A percentile compares a stretch with the other conserved stretches of the same genome.
Conservation (phyloP, 53 echinoderm and acorn worm genomes). For the Apostichopus leukothele region DNA sequence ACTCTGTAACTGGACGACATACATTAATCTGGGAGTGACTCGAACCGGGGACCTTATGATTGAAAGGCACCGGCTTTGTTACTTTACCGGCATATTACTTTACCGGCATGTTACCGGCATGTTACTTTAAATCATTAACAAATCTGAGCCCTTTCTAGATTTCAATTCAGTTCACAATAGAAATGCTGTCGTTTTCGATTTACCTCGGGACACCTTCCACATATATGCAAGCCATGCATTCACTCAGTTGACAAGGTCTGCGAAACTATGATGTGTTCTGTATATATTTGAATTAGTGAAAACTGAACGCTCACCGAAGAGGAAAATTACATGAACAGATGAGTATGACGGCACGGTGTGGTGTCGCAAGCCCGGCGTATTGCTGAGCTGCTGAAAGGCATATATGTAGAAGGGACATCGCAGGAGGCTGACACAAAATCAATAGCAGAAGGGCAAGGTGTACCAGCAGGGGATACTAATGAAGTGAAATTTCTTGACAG, state of each 20-base stretch:
- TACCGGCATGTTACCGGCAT: too few relatives aligned
- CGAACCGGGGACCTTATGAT: too few relatives aligned
- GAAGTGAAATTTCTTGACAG: slow-evolving; percentile 16
- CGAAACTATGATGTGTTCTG: not conserved
- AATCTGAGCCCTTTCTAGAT: too few relatives aligned
- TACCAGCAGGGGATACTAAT: slow-evolving; percentile 16
- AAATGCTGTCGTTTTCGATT: too few relatives aligned
- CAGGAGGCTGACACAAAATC: slow-evolving; percentile 15
- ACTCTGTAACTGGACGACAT: too few relatives aligned
- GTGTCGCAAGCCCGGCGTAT: not conserved
- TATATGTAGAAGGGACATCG: not conserved
- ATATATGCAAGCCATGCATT: too few relatives aligned
- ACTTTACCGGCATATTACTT: too few relatives aligned
- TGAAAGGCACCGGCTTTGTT: too few relatives aligned
- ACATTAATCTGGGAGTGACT: too few relatives aligned
- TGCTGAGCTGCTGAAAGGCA: not conserved
- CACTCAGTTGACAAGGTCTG: not conserved
- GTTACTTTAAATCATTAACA: too few relatives aligned
- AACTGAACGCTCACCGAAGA: slow-evolving; percentile 7
- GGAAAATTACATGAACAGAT: slow-evolving; percentile 31
- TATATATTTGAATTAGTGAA: not conserved
- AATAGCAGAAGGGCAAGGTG: slow-evolving; percentile 11
- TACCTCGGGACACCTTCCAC: too few relatives aligned
- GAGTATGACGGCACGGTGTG: not conserved
- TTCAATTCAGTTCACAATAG: too few relatives aligned